These are phyloP conservation scores for Atta texana DNA, from an alignment of 1,140 invertebrate species.

Conservation along the genomic window DNA sequence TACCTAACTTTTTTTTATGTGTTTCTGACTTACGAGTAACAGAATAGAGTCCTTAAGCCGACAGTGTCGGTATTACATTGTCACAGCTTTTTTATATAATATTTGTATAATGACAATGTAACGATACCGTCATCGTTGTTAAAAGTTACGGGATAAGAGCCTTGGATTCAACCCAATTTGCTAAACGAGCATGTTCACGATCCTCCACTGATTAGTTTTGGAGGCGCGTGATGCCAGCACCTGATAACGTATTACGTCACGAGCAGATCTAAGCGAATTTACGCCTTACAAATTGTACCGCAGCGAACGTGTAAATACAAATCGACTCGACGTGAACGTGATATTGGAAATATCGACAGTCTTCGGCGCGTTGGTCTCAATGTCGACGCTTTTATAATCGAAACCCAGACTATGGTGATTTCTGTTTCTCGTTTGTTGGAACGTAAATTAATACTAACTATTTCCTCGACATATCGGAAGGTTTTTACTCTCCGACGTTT, in stretches of 20 bases:
- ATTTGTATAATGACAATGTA: no score
- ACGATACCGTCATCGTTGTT: no score
- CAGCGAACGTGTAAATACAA: conserved; percentile 49
- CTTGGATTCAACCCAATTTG: conserved; percentile 71
- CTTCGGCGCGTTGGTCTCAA: conserved; percentile 24
- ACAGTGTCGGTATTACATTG: no score
- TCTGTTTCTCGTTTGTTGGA: not conserved
- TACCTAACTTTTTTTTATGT: no score
- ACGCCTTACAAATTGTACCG: conserved; percentile 63
- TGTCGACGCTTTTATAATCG: conserved; percentile 61
- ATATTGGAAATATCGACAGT: conserved; percentile 68
- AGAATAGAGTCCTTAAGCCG: no score
- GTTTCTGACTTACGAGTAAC: no score
- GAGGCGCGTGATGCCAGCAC: not conserved
- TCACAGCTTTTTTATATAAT: no score
- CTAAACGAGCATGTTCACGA: conserved; percentile 62
- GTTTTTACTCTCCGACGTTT: not conserved
- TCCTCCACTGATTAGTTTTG: conserved; percentile 59
- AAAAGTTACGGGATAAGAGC: no score
- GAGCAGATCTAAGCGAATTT: conserved; percentile 70
- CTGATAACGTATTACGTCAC: conserved; percentile 34
- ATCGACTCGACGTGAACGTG: conserved; percentile 21
- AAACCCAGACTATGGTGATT: not conserved
- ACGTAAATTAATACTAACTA: conserved; percentile 42
- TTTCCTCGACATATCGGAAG: conserved; percentile 3